Conservation (phyloP, 2,888 invertebrate genomes). For the Rugalucina vietnamica region DNA sequence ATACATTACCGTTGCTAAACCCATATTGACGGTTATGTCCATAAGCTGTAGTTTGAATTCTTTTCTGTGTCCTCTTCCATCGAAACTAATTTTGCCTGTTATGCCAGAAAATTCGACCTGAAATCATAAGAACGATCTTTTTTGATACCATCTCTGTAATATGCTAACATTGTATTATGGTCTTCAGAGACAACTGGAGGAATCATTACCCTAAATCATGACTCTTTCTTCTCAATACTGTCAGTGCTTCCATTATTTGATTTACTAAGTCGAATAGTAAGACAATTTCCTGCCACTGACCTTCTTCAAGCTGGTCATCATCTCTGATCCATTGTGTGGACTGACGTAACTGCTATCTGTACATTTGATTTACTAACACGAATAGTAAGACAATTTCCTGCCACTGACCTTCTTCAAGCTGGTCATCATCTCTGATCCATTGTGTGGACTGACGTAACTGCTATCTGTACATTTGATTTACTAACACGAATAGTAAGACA, state of each 20-base stretch:
- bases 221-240: no score
- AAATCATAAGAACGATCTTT: constrained; percentile 15
- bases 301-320: constrained; percentile 49
- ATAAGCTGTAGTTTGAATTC: constrained; percentile 79
- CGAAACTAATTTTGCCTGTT: constrained; percentile 81
- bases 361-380: no score
- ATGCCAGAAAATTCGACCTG: constrained; percentile 79
- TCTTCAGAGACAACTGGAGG: no score
- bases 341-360: constrained; percentile 54
- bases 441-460: constrained; percentile 51
- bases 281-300: background rate
- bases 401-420: constrained; percentile 40
- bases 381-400: background rate
- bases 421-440: constrained; percentile 52
- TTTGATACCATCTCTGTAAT: no score
- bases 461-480: constrained; percentile 58
- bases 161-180: no score
- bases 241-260: no score
- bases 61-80: constrained; percentile 78
- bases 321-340: constrained; percentile 54
- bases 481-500: background rate
- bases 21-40: constrained; percentile 76
- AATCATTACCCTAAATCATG: no score
- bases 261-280: background rate
- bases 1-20: constrained; percentile 79